phyloP scores from a whole-genome alignment of 1,140 invertebrate species.

The Popillia japonica region DNA sequence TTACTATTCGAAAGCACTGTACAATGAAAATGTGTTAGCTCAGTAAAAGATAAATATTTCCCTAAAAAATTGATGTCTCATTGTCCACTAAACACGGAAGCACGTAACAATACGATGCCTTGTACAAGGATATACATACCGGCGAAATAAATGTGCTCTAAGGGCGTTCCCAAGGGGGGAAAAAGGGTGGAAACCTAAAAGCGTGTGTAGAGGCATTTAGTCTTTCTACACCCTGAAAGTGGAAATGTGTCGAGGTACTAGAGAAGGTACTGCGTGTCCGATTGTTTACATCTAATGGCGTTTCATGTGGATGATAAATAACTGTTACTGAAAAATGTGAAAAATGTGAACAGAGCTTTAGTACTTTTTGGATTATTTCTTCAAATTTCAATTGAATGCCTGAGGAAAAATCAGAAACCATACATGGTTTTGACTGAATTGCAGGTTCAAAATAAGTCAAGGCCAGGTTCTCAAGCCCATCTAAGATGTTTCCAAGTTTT shows the following conservation, averaged over 20 bases:
- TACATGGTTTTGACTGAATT: too few species aligned
- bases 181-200: not conserved
- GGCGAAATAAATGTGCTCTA: not conserved
- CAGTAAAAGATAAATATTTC: not conserved
- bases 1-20: too few species aligned
- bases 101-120: not conserved
- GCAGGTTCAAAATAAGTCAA: too few species aligned
- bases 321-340: not conserved
- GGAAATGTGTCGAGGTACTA: not conserved
- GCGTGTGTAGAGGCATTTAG: constrained; percentile 27
- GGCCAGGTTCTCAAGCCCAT: too few species aligned
- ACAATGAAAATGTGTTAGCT: not conserved
- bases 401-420: too few species aligned
- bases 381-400: too few species aligned
- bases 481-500: too few species aligned
- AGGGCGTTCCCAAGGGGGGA: constrained; percentile 1
- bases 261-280: not conserved
- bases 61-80: not conserved
- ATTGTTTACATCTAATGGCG: not conserved
- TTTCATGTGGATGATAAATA: constrained; percentile 18
- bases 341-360: too few species aligned
- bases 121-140: not conserved
- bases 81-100: not conserved
- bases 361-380: too few species aligned
- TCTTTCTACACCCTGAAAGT: not conserved